Evolutionary conservation across 2,797 vertebrate species (phyloP).

Genomic region (Tauraco hartlaubi): DNA sequence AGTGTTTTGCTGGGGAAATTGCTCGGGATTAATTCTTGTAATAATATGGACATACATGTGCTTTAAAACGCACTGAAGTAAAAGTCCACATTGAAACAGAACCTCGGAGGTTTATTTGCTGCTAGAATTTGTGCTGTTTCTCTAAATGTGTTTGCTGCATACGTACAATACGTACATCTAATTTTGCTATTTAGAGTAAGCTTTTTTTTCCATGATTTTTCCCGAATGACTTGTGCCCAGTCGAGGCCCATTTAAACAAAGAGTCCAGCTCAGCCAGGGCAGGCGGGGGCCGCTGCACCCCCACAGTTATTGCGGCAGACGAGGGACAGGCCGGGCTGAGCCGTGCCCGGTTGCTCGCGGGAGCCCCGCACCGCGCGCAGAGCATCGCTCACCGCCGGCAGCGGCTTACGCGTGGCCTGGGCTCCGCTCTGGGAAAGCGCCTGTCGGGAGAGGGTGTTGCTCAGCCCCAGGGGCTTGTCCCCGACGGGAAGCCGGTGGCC

Average conservation of each 20-base stretch:
- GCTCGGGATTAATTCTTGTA: background rate
- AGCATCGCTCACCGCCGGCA: rapidly evolving
- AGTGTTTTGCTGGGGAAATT: background rate
- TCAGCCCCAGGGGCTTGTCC: background rate
- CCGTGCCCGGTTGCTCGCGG: rapidly evolving
- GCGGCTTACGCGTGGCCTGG: rapidly evolving
- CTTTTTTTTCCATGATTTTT: background rate
- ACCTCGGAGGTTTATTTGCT: background rate
- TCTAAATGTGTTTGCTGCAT: background rate
- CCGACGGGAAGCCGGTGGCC: background rate
- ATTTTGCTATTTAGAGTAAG: background rate
- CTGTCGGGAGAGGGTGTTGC: rapidly evolving
- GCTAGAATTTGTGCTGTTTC: background rate
- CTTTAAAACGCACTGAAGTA: background rate
- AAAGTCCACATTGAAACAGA: background rate
- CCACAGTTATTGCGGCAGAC: rapidly evolving
- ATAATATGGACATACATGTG: rapidly evolving
- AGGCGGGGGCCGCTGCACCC: rapidly evolving
- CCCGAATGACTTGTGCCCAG: background rate
- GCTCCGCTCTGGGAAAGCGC: background rate
- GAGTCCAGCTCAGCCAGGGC: rapidly evolving
- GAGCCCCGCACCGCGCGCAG: background rate
- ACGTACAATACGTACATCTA: background rate
- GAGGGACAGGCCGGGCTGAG: background rate
- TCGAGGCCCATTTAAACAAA: background rate